phyloP scores from a whole-genome alignment of 2,113 vertebrate genomes.

The Puffinus mauretanicus region DNA sequence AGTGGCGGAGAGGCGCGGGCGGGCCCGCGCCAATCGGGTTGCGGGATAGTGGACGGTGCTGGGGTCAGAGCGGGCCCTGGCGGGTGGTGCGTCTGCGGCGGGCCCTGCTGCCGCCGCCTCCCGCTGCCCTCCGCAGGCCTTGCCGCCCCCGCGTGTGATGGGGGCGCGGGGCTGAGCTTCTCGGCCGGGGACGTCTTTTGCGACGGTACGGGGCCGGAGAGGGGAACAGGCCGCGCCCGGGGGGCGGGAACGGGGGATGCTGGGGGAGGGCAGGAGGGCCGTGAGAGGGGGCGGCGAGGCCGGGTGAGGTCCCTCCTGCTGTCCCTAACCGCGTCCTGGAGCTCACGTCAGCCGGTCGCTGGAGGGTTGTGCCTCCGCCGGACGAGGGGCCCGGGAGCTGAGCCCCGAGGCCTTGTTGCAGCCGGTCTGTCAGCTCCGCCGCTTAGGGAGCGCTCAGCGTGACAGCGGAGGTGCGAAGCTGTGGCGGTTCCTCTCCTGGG shows the following conservation, averaged over 20 bases:
- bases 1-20: background rate
- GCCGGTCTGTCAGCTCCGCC: background rate
- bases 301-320: background rate
- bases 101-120: fast-evolving
- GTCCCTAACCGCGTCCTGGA: fast-evolving
- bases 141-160: background rate
- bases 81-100: background rate
- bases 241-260: too few relatives aligned
- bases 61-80: background rate
- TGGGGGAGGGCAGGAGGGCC: background rate
- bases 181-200: background rate
- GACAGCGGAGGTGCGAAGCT: background rate
- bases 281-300: background rate
- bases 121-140: background rate
- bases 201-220: background rate
- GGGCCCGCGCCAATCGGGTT: background rate
- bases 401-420: background rate
- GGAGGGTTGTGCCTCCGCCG: background rate
- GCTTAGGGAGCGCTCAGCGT: background rate
- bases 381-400: background rate
- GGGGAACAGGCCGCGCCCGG: background rate
- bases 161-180: background rate
- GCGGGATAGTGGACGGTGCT: background rate
- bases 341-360: fast-evolving
- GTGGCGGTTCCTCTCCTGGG: background rate